phyloP scores from a whole-genome alignment of 2,113 vertebrate species.

The Mirounga angustirostris region DNA sequence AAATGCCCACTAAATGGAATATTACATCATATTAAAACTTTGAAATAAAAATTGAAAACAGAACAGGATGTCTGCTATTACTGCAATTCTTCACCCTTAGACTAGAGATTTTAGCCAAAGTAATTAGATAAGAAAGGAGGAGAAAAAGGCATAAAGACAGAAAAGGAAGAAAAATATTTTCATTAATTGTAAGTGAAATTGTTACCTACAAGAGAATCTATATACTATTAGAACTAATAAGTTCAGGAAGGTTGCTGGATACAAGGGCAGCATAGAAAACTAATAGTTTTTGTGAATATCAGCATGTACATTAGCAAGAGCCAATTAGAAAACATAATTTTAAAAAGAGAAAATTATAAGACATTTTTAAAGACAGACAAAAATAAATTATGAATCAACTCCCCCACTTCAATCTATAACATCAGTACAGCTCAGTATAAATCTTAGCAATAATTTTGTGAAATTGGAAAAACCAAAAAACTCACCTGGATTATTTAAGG shows the following conservation, averaged over 20 bases:
- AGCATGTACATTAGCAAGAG: not conserved
- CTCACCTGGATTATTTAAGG: not conserved
- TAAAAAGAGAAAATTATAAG: not conserved
- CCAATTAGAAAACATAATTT: not conserved
- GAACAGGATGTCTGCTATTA: not conserved
- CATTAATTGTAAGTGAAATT: not conserved
- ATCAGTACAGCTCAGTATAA: not conserved
- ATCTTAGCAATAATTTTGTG: not conserved
- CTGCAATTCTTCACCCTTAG: not conserved
- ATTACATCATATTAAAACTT: slow-evolving; percentile 19
- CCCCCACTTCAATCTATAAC: not conserved
- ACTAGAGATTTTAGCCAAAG: not conserved
- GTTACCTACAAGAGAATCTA: not conserved
- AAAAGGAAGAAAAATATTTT: slow-evolving; percentile 38
- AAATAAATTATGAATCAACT: not conserved
- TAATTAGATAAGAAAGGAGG: not conserved
- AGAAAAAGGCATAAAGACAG: not conserved
- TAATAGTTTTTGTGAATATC: not conserved
- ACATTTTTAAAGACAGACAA: not conserved
- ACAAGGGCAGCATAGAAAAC: not conserved
- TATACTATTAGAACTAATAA: not conserved
- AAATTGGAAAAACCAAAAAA: not conserved
- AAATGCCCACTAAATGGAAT: not conserved
- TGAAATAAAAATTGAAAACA: not conserved
- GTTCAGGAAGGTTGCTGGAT: not conserved